These are phyloP conservation scores for Pollimyrus isidori DNA, from an alignment of 2,113 vertebrate species.

Conservation along the genomic window DNA sequence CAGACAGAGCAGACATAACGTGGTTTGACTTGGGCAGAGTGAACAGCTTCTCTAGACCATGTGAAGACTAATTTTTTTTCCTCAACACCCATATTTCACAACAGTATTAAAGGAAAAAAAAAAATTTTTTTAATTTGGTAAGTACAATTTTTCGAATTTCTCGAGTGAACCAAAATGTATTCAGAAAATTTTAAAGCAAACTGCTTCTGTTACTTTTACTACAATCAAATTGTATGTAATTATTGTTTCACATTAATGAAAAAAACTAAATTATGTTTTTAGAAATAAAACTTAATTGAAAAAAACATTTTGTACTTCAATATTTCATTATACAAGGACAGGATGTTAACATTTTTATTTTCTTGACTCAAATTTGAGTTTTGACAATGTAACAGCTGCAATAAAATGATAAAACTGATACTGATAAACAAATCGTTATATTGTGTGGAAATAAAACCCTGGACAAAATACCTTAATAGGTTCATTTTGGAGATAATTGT, in stretches of 20 bases:
- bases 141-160: conserved; percentile 10
- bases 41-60: background rate
- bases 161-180: background rate
- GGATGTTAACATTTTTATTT: background rate
- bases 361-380: background rate
- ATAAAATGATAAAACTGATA: background rate
- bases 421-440: background rate
- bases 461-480: background rate
- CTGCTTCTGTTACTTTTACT: background rate
- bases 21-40: background rate
- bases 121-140: conserved; percentile 29
- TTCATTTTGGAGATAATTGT: background rate
- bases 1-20: background rate
- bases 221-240: background rate
- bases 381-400: background rate
- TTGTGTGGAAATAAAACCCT: background rate
- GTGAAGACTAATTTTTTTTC: conserved; percentile 9
- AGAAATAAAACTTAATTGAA: background rate
- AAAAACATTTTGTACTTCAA: background rate
- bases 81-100: conserved; percentile 2
- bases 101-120: background rate
- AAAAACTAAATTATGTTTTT: background rate
- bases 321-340: background rate
- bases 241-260: background rate
- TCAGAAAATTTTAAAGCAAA: background rate